Conservation (phyloP, 2,888 invertebrate species). For the Scaptomyza tumidula region DNA sequence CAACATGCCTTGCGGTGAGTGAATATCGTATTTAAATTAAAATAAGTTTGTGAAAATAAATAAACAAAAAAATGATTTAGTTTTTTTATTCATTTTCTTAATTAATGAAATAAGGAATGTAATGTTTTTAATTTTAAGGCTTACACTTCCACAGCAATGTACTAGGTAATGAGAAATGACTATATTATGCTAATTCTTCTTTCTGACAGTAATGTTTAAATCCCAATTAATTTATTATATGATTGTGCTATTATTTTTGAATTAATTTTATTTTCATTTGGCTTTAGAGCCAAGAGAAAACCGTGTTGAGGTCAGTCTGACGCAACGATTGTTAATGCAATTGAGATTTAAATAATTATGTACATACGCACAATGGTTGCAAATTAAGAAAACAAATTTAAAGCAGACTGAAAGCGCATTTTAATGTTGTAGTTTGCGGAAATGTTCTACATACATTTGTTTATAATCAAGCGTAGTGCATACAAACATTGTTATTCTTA, state of each 20-base stretch:
- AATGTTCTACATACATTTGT: constrained; percentile 67
- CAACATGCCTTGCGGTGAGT: too few species aligned
- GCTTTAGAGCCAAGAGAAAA: constrained; percentile 34
- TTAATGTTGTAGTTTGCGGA: constrained; percentile 57
- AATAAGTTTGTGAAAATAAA: too few species aligned
- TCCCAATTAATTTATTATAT: constrained; percentile 21
- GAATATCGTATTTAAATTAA: too few species aligned
- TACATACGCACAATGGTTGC: constrained; percentile 28
- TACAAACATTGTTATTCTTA: constrained; percentile 14
- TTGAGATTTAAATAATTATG: constrained; percentile 35
- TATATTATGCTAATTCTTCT: constrained; percentile 21
- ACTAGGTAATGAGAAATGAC: constrained; percentile 5
- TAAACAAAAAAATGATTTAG: too few species aligned
- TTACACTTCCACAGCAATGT: neutral
- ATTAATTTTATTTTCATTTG: constrained; percentile 46
- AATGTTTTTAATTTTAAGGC: too few species aligned
- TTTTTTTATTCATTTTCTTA: too few species aligned
- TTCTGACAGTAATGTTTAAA: constrained; percentile 26
- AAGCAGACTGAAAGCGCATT: constrained; percentile 22
- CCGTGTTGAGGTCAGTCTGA: constrained; percentile 71
- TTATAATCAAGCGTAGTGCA: neutral
- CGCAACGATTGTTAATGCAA: constrained; percentile 56
- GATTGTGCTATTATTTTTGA: constrained; percentile 41
- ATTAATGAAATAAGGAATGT: too few species aligned
- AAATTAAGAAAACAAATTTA: constrained; percentile 28